Conservation (phyloP, 2,888 invertebrate genomes). For the Ichneumoninae sp. region DNA sequence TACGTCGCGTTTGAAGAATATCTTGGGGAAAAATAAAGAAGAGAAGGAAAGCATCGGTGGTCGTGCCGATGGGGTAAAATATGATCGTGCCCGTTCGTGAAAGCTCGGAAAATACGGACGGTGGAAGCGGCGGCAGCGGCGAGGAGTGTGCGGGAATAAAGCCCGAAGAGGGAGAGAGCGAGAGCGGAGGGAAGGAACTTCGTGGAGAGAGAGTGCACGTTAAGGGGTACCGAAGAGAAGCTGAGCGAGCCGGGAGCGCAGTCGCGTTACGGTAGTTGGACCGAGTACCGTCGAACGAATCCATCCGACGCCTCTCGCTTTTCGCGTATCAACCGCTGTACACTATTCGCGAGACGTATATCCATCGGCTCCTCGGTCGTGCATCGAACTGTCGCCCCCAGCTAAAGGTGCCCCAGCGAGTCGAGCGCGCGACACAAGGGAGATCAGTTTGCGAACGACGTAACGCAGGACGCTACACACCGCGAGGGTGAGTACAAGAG, state of each 20-base stretch:
- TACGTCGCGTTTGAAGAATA: slow-evolving; percentile 1
- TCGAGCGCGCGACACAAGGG: slow-evolving; percentile 45
- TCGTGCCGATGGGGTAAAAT: slow-evolving; percentile 3
- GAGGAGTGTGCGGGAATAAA: slow-evolving; percentile 24
- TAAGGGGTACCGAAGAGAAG: slow-evolving; percentile 63
- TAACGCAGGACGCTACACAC: slow-evolving; percentile 29
- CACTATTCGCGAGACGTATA: slow-evolving; percentile 25
- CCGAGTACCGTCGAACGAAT: slow-evolving; percentile 71
- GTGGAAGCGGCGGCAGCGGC: slow-evolving; percentile 38
- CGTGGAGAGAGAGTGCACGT: slow-evolving; percentile 39
- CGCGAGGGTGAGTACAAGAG: slow-evolving; percentile 38
- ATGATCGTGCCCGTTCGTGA: slow-evolving; percentile 38
- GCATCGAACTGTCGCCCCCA: slow-evolving; percentile 61
- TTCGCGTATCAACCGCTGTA: slow-evolving; percentile 66
- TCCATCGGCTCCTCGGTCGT: slow-evolving; percentile 51
- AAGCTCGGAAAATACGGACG: slow-evolving; percentile 32
- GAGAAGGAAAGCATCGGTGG: neutral
- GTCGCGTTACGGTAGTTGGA: slow-evolving; percentile 74
- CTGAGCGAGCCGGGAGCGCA: slow-evolving; percentile 68
- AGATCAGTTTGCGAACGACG: slow-evolving; percentile 47
- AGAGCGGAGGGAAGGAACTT: slow-evolving; percentile 62
- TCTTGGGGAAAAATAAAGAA: neutral
- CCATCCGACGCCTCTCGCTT: slow-evolving; percentile 66
- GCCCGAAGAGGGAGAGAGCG: slow-evolving; percentile 12
- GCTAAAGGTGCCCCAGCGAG: slow-evolving; percentile 55